A percentile compares a stretch with the other conserved stretches of the same genome.
Conservation (phyloP, 2,113 vertebrate species). For the Camelus dromedarius region DNA sequence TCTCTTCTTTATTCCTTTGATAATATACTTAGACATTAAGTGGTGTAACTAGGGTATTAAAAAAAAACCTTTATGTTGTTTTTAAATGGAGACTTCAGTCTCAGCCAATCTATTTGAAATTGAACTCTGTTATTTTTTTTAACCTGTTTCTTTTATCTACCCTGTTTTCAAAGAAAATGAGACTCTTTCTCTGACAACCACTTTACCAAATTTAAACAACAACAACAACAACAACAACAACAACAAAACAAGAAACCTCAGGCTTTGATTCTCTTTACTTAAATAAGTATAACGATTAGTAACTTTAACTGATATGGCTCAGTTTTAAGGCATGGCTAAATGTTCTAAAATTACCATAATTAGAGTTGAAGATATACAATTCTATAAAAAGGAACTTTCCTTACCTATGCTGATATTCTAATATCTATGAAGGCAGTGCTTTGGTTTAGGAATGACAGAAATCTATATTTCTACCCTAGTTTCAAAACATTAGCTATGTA, state of each 20-base stretch:
- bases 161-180: conserved; percentile 1
- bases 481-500: neutral
- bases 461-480: neutral
- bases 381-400: neutral
- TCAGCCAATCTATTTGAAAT: neutral
- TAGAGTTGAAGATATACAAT: neutral
- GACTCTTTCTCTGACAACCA: neutral
- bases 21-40: neutral
- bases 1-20: neutral
- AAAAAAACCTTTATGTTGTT: neutral
- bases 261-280: neutral
- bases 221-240: neutral
- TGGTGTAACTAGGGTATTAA: neutral
- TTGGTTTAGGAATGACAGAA: neutral
- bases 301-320: neutral
- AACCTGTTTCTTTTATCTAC: neutral
- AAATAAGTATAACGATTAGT: neutral
- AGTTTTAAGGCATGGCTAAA: neutral
- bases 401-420: neutral
- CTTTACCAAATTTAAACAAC: neutral
- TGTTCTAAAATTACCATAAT: neutral
- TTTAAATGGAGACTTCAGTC: neutral
- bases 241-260: neutral
- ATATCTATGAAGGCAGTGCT: neutral
- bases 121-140: neutral